Evolutionary conservation across 2,797 vertebrate genomes (phyloP).

Genomic region (Choloepus didactylus): DNA sequence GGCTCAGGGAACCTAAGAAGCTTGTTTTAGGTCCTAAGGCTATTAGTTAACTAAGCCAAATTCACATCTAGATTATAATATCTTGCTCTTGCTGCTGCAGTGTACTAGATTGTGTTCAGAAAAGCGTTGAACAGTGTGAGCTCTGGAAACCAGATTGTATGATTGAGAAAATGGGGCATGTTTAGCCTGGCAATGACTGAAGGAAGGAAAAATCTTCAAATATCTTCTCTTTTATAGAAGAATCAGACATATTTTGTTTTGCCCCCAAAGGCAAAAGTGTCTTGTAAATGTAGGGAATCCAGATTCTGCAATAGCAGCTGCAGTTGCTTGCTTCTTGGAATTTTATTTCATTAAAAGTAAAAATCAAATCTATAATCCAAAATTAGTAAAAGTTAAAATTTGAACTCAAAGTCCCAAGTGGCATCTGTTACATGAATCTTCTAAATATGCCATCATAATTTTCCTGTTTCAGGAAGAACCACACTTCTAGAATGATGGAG

Average conservation of each 20-base stretch:
- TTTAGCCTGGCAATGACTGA: neutral
- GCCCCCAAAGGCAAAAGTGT: neutral
- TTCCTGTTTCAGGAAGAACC: neutral
- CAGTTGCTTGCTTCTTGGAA: neutral
- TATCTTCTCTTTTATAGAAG: neutral
- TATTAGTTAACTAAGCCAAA: neutral
- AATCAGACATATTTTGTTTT: conserved; percentile 12
- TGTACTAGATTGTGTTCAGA: neutral
- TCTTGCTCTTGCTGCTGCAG: neutral
- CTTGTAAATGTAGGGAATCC: neutral
- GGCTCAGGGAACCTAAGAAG: neutral
- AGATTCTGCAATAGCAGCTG: neutral
- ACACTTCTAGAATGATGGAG: neutral
- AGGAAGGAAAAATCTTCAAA: neutral
- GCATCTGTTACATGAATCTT: neutral
- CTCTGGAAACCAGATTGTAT: neutral
- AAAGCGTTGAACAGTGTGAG: neutral
- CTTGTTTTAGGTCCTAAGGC: neutral
- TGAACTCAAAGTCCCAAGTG: neutral
- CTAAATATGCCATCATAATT: neutral
- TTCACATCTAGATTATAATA: neutral
- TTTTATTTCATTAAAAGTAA: conserved; percentile 19
- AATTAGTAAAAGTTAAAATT: neutral
- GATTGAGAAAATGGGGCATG: neutral
- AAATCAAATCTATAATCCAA: neutral